Percentiles rank a stretch among this genome's conserved stretches.
Evolutionary conservation across 2,888 invertebrate species (phyloP).

Genomic region (Heliconius charithonia): DNA sequence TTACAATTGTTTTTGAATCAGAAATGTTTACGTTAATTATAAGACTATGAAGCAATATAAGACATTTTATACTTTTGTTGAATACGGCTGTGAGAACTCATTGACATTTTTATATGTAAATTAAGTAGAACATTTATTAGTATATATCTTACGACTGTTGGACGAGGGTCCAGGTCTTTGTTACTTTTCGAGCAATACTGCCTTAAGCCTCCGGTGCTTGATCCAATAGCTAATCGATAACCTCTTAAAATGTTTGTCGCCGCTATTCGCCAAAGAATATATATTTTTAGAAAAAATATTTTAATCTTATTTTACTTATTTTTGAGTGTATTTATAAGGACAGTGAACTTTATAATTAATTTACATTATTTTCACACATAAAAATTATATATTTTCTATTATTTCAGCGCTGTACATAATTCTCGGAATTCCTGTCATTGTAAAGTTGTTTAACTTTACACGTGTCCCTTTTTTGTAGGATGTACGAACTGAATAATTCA

Average conservation of each 20-base stretch:
- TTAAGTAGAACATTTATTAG: not conserved
- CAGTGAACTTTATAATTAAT: not conserved
- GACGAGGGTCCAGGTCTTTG: too few relatives aligned
- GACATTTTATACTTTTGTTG: not conserved
- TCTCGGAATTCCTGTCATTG: slow-evolving; percentile 20
- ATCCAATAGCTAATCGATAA: not conserved
- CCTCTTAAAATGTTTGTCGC: not conserved
- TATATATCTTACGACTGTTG: not conserved
- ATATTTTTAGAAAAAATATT: not conserved
- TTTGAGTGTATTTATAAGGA: not conserved
- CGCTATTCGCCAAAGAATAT: not conserved
- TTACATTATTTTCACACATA: not conserved
- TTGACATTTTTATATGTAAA: not conserved
- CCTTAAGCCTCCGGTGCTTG: not conserved
- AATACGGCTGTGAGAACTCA: not conserved
- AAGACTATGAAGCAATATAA: not conserved
- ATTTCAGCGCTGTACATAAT: slow-evolving; percentile 18
- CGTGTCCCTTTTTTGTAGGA: slow-evolving; percentile 48
- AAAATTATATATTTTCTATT: not conserved
- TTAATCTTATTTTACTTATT: not conserved
- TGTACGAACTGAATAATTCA: slow-evolving; percentile 53
- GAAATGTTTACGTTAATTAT: not conserved
- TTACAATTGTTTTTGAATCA: not conserved
- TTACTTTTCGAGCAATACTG: not conserved
- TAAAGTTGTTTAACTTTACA: slow-evolving; percentile 47